A percentile compares a stretch with the other conserved stretches of the same genome.
Conservation (phyloP, 35 echinoderm and acorn worm genomes). For the Holothuria glaberrima region DNA sequence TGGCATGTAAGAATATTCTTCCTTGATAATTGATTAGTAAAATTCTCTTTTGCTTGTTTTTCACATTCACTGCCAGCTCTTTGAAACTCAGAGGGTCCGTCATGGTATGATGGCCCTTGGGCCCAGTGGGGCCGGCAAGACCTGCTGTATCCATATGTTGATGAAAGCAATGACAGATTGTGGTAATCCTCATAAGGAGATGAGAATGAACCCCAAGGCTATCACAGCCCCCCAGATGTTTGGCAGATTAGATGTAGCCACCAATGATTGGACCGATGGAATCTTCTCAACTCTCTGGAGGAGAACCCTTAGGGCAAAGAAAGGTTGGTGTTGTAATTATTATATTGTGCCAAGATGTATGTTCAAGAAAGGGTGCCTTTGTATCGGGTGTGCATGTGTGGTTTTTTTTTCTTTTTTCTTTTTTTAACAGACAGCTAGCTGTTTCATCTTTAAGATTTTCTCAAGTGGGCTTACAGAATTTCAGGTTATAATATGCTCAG, state of each 20-base stretch:
- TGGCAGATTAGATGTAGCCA: constrained; percentile 89
- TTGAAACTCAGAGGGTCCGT: constrained; percentile 96
- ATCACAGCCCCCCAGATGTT: constrained; percentile 99
- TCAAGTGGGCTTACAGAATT: too few species aligned
- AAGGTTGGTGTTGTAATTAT: constrained; percentile 54
- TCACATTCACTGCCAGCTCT: constrained; percentile 54
- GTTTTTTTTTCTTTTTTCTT: too few species aligned
- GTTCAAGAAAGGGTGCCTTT: too few species aligned
- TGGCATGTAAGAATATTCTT: too few species aligned
- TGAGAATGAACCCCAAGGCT: constrained; percentile 98
- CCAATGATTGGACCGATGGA: constrained; percentile 98
- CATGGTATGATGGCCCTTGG: constrained; percentile 97
- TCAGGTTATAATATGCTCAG: too few species aligned
- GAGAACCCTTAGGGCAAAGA: constrained; percentile 90
- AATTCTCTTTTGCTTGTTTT: background rate
- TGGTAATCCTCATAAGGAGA: constrained; percentile 89
- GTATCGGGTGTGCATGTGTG: too few species aligned
- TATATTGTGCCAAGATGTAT: background rate
- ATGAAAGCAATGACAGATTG: constrained; percentile 98
- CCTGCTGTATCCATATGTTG: constrained; percentile 93
- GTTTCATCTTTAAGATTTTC: too few species aligned
- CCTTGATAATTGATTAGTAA: background rate
- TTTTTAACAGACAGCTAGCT: too few species aligned
- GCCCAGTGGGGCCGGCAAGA: constrained; percentile 90
- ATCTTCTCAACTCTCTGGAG: constrained; percentile 98